Evolutionary conservation across 2,113 vertebrate species (phyloP).

Genomic region (Tautogolabrus adspersus): DNA sequence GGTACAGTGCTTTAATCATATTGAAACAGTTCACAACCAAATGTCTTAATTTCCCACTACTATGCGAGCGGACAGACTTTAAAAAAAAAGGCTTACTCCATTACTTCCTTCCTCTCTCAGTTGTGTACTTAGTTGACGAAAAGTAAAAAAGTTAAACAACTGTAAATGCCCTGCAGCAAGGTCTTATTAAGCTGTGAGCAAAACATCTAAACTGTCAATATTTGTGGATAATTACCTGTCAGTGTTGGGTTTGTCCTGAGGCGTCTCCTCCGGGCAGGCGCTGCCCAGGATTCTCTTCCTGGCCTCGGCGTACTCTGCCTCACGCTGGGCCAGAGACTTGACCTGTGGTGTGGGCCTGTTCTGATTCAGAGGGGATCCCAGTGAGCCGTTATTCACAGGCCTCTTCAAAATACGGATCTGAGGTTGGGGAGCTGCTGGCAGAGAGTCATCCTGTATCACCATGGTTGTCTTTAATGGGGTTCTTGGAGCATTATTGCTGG

Average conservation of each 20-base stretch:
- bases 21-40: neutral
- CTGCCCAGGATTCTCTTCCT: constrained; percentile 96
- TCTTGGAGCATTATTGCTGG: constrained; percentile 80
- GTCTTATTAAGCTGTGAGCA: neutral
- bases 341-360: constrained; percentile 90
- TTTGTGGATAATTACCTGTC: constrained; percentile 85
- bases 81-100: neutral
- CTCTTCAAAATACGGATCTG: constrained; percentile 98
- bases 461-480: constrained; percentile 90
- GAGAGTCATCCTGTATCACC: constrained; percentile 95
- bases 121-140: neutral
- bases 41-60: neutral
- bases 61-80: too few relatives aligned
- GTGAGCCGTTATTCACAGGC: constrained; percentile 91
- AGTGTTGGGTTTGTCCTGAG: constrained; percentile 89
- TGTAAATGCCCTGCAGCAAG: neutral
- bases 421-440: constrained; percentile 90
- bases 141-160: neutral
- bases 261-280: constrained; percentile 92
- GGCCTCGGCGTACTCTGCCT: constrained; percentile 97
- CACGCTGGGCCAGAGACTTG: constrained; percentile 94
- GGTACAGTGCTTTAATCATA: neutral
- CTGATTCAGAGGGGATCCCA: constrained; percentile 84
- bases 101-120: neutral
- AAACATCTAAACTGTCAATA: neutral